Evolutionary conservation across 2,113 vertebrate species (phyloP).

Genomic region (Vidua macroura): DNA sequence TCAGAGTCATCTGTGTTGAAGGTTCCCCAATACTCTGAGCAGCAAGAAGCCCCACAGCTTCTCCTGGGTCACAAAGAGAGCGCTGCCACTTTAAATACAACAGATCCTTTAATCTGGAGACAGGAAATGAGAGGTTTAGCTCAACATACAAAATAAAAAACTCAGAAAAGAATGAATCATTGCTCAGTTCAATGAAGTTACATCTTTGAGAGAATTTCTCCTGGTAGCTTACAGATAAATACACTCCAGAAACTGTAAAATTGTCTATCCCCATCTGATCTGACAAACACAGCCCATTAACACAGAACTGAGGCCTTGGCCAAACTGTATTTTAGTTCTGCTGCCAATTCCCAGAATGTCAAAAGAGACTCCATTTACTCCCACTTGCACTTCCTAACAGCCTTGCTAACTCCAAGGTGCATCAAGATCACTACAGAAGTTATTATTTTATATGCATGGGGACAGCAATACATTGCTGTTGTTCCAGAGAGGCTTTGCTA

Average conservation of each 20-base stretch:
- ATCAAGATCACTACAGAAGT: neutral
- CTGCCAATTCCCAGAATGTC: neutral
- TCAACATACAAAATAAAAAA: neutral
- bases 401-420: neutral
- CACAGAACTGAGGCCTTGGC: neutral
- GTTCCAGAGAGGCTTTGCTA: neutral
- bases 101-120: slow-evolving; percentile 81
- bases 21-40: slow-evolving; percentile 98
- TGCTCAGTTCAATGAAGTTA: neutral
- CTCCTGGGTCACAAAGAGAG: slow-evolving; percentile 91
- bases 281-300: neutral
- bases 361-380: neutral
- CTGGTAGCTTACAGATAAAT: neutral
- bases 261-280: neutral
- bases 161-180: neutral
- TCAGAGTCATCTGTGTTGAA: slow-evolving; percentile 99
- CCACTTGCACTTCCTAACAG: neutral
- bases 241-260: neutral
- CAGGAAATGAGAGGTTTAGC: neutral
- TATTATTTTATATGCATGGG: neutral
- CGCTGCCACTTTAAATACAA: slow-evolving; percentile 94
- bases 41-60: slow-evolving; percentile 93
- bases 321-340: neutral
- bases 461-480: neutral
- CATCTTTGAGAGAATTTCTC: neutral